Evolutionary conservation across 2,797 vertebrate species (phyloP).

Genomic region (Sebastes flavidus): DNA sequence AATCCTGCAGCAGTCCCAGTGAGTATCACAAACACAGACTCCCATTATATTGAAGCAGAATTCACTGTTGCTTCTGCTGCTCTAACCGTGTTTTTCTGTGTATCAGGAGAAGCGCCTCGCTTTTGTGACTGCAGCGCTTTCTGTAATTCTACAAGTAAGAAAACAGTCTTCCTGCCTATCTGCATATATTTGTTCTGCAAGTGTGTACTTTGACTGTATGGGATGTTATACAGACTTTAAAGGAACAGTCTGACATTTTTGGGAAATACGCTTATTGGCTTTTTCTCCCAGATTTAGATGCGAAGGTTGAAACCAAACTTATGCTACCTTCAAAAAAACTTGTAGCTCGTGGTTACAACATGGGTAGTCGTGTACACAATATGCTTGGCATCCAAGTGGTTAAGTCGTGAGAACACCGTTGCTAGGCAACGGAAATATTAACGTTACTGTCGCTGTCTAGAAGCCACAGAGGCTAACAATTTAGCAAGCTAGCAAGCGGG

Average conservation of each 20-base stretch:
- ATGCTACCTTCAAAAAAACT: too few species aligned
- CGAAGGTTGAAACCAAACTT: neutral
- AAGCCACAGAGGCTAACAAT: too few species aligned
- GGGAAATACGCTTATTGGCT: neutral
- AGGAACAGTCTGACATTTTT: neutral
- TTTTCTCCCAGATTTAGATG: neutral
- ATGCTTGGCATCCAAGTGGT: too few species aligned
- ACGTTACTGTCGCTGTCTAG: too few species aligned
- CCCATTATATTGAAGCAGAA: neutral
- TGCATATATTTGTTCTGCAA: neutral
- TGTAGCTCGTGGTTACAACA: too few species aligned
- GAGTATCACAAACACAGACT: slow-evolving; percentile 27
- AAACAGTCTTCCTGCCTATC: neutral
- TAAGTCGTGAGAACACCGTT: too few species aligned
- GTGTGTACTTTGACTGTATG: neutral
- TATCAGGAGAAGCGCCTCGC: slow-evolving; percentile 30
- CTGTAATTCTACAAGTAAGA: slow-evolving; percentile 63
- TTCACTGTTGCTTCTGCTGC: neutral
- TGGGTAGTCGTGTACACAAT: too few species aligned
- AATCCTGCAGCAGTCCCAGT: slow-evolving; percentile 65
- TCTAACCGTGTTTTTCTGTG: slow-evolving; percentile 21
- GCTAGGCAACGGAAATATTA: too few species aligned
- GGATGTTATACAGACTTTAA: neutral
- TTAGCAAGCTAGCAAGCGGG: too few species aligned
- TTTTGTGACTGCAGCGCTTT: slow-evolving; percentile 64